Percentiles rank a stretch among this genome's conserved stretches.
Conservation (phyloP, 1,140 invertebrate species). For the Sinella curviseta region DNA sequence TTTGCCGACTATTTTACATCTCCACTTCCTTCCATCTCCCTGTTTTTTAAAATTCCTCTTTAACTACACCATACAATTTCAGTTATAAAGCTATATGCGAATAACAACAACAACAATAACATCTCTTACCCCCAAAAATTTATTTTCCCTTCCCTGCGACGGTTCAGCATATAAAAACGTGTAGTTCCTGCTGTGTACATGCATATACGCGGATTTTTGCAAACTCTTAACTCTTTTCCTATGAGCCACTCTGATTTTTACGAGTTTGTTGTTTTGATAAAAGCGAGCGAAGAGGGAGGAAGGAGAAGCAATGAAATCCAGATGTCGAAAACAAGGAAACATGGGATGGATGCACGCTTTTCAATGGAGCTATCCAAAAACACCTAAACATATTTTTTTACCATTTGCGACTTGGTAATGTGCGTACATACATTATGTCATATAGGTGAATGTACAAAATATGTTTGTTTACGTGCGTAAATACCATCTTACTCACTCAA, state of each 20-base stretch:
- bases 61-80: too few relatives aligned
- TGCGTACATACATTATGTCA: too few relatives aligned
- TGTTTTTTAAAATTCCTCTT: too few relatives aligned
- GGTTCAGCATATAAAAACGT: background rate
- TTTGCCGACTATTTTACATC: too few relatives aligned
- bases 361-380: too few relatives aligned
- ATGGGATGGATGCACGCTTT: background rate
- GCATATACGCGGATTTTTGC: background rate
- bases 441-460: too few relatives aligned
- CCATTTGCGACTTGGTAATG: too few relatives aligned
- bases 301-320: slow-evolving; percentile 5
- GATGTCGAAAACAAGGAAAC: background rate
- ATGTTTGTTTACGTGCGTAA: too few relatives aligned
- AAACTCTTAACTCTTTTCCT: background rate
- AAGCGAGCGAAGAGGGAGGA: background rate
- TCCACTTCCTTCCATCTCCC: too few relatives aligned
- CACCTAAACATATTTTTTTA: too few relatives aligned
- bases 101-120: slow-evolving; percentile 18
- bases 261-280: slow-evolving; percentile 9
- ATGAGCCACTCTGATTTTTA: slow-evolving; percentile 9
- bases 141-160: background rate
- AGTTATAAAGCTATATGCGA: too few relatives aligned
- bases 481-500: too few relatives aligned
- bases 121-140: background rate
- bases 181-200: background rate